These are phyloP conservation scores for Saturnia pavonia DNA, from an alignment of 2,888 invertebrate genomes.

Conservation along the genomic window DNA sequence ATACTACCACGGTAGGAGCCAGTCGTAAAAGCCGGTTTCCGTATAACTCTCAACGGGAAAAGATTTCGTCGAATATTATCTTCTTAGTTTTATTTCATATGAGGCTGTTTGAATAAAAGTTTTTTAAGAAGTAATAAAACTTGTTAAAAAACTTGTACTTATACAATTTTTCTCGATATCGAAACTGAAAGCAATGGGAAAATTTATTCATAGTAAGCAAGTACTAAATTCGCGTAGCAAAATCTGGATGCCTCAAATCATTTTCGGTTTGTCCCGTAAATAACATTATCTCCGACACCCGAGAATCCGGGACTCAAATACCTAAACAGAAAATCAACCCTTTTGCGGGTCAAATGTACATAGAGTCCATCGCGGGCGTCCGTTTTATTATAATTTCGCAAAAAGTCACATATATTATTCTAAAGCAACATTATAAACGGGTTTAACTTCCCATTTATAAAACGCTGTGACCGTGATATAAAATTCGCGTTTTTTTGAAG, in stretches of 20 bases:
- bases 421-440: not conserved
- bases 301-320: constrained; percentile 32
- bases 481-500: constrained; percentile 20
- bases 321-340: constrained; percentile 45
- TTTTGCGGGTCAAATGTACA: constrained; percentile 27
- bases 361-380: not conserved
- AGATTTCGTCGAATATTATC: constrained; percentile 5
- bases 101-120: not conserved
- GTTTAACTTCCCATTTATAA: constrained; percentile 19
- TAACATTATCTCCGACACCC: constrained; percentile 40
- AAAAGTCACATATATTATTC: not conserved
- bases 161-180: not conserved
- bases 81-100: not conserved
- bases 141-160: not conserved
- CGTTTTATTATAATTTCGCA: constrained; percentile 11
- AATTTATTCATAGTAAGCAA: not conserved
- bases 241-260: constrained; percentile 21
- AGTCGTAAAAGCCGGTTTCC: not conserved
- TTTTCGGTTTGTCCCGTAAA: constrained; percentile 40
- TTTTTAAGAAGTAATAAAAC: constrained; percentile 1
- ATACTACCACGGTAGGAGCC: not conserved
- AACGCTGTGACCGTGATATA: constrained; percentile 33
- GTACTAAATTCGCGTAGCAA: not conserved
- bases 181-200: not conserved
- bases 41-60: not conserved